Evolutionary conservation across 1,140 invertebrate genomes (phyloP), one percentile per base, ranked within the genome.

Genomic region (Habropoda laboriosa): DNA sequence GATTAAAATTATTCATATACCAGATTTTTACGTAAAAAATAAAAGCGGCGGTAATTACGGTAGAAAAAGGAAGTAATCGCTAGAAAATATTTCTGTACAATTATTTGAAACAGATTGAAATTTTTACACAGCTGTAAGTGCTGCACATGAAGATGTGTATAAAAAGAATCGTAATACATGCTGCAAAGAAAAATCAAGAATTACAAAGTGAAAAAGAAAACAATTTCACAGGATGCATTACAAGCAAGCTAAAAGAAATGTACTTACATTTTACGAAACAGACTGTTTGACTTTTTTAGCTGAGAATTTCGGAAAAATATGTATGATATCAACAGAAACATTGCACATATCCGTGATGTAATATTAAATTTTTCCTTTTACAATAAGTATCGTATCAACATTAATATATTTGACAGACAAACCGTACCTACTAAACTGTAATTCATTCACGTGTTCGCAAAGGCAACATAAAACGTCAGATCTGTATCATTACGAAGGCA

Each of bases 391-490:
- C 27, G 78, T 32, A 40, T 64, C 67, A 79, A 76, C 61, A 73
- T 79, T 77, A 55, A 47, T 64, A 64, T 27, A 82, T 79, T 77
- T 84, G 79, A 87, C 82, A 84, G 66, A 45, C 73, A 81, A 76
- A 21, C 61, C 64, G 78, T 84, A 68, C 77, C 60, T 67, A 87
- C 73, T 78, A 71, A 83, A 86, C 79, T 79, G 67, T 75, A 71
- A 76, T 75, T 42, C 63, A 49, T 80, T 47, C 64, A 73, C 72
- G 84, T 74, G 78, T 86, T 75, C 76, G 27, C 40, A 61, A 86
- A 83, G 30, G 7, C 81, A 72, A 45, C 27, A 5, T 21, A 53
- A 49, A 67, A 45, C n/a, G 18, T 45, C 72, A 45, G 16, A 61
- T 49, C n/a, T 38, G n/a, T 63, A 63, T 27, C 51, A 16, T 30